Conservation (phyloP, 53 echinoderm and acorn worm genomes). For the Luidia sarsii region DNA sequence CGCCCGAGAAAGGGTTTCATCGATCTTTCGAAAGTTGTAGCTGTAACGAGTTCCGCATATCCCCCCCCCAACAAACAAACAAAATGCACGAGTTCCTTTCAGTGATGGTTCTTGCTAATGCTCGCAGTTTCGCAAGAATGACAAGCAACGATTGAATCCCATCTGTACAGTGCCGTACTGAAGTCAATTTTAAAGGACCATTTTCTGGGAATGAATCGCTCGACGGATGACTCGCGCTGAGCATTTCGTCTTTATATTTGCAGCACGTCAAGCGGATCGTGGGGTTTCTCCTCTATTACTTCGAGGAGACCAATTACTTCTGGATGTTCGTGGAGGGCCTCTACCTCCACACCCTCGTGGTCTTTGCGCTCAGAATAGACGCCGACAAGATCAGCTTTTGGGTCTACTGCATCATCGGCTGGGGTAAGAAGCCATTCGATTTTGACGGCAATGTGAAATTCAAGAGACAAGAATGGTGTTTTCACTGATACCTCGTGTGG, state of each 20-base stretch:
- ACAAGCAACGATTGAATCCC: no score
- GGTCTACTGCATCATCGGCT: constrained; percentile 69
- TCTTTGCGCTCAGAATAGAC: constrained; percentile 60
- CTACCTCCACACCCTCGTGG: constrained; percentile 59
- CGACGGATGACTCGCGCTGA: no score
- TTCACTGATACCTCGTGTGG: background rate
- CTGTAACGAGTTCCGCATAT: no score
- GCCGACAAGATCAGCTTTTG: constrained; percentile 56
- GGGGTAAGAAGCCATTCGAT: constrained; percentile 61
- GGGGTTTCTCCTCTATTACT: constrained; percentile 49
- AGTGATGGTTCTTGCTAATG: no score
- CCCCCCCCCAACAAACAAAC: no score
- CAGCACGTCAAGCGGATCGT: constrained; percentile 53
- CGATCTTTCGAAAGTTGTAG: no score
- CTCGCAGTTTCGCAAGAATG: no score
- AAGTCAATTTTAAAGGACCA: no score
- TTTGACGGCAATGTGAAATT: background rate
- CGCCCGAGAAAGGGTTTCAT: background rate
- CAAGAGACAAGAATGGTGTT: background rate
- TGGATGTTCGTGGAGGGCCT: constrained; percentile 87
- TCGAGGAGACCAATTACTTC: constrained; percentile 72
- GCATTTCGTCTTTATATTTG: no score
- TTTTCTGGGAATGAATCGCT: no score
- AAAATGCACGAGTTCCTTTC: no score
- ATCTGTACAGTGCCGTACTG: no score